Conservation (phyloP, 1,140 invertebrate genomes). For the Halictus rubicundus region DNA sequence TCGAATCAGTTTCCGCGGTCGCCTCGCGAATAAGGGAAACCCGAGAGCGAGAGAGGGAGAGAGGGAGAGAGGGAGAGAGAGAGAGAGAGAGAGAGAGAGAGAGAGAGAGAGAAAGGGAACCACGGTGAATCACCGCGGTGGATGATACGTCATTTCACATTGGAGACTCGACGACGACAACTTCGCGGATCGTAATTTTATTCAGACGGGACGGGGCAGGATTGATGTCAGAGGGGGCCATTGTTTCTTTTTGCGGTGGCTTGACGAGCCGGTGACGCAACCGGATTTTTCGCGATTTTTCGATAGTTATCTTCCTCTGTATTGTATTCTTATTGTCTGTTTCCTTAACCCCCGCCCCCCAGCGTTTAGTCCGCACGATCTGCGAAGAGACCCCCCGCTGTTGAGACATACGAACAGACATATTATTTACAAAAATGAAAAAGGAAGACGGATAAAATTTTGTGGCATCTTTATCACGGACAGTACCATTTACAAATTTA, state of each 20-base stretch:
- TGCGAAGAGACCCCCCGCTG: no score
- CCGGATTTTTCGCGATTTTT: no score
- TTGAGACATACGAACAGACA: no score
- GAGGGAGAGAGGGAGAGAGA: no score
- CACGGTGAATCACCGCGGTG: background rate
- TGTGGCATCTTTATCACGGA: no score
- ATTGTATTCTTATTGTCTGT: no score
- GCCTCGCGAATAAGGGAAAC: background rate
- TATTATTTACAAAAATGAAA: no score
- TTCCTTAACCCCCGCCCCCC: no score
- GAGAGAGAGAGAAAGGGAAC: background rate
- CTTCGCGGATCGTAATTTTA: slow-evolving; percentile 19
- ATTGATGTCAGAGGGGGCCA: background rate
- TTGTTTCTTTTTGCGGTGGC: background rate
- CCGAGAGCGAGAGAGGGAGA: background rate
- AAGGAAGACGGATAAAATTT: no score
- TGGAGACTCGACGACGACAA: background rate
- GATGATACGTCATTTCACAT: background rate
- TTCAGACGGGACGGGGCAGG: background rate
- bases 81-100: background rate
- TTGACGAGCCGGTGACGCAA: background rate
- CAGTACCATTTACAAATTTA: no score
- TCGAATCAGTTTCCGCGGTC: slow-evolving; percentile 2
- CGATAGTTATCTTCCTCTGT: no score
- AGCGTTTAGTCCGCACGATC: no score